Evolutionary conservation across 1,140 invertebrate genomes (phyloP).

Genomic region (Diorhabda elongata): DNA sequence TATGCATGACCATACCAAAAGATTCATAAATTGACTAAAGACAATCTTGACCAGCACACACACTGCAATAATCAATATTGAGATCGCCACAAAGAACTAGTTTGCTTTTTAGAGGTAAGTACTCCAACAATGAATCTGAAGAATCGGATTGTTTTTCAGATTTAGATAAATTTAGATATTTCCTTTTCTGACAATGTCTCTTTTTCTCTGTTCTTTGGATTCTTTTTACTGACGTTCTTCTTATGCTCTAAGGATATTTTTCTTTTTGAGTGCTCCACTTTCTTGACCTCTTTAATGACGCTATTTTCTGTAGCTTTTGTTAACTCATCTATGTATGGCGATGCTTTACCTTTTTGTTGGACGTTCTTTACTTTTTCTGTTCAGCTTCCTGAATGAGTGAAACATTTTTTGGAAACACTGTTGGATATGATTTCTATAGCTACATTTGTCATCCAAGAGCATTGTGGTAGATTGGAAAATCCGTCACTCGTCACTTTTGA

Average conservation of each 20-base stretch:
- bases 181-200: too few species aligned
- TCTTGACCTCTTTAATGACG: neutral
- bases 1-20: too few species aligned
- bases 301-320: neutral
- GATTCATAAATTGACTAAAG: too few species aligned
- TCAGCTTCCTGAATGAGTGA: neutral
- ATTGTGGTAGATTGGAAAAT: neutral
- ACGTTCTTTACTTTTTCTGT: slow-evolving; percentile 6
- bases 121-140: too few species aligned
- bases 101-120: too few species aligned
- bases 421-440: neutral
- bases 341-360: neutral
- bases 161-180: too few species aligned
- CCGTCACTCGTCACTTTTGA: neutral
- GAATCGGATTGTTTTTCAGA: too few species aligned
- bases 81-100: too few species aligned
- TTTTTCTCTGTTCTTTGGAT: neutral
- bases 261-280: slow-evolving; percentile 5
- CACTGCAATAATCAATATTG: too few species aligned
- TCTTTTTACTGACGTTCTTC: neutral
- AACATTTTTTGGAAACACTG: neutral
- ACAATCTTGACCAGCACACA: too few species aligned
- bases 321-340: too few species aligned
- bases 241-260: neutral
- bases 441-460: neutral